phyloP scores from a whole-genome alignment of 2,797 vertebrate species.

The Acanthis flammea region DNA sequence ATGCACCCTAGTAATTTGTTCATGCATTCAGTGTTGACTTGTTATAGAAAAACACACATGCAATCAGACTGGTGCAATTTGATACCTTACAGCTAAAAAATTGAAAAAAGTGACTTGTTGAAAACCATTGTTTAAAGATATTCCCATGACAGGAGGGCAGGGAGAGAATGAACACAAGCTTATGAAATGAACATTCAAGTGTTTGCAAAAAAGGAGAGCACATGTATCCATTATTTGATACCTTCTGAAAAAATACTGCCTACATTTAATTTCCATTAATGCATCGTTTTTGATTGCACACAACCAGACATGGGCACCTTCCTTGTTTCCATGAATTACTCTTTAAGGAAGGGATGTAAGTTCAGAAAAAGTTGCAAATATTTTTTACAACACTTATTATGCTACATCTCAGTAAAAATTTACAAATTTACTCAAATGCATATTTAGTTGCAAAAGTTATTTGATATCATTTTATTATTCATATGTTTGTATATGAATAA shows the following conservation, averaged over 20 bases:
- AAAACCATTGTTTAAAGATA: slow-evolving; percentile 55
- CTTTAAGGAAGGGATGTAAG: not conserved
- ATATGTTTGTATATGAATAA: not conserved
- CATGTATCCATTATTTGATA: not conserved
- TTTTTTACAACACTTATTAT: not conserved
- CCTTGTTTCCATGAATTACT: not conserved
- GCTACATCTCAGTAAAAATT: not conserved
- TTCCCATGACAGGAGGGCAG: slow-evolving; percentile 26
- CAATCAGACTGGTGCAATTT: slow-evolving; percentile 9
- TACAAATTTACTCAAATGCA: not conserved
- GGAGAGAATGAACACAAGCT: not conserved
- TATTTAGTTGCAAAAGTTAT: not conserved
- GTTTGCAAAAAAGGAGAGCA: not conserved
- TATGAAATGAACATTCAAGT: not conserved
- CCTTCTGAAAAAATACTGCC: not conserved
- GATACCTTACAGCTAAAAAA: slow-evolving; percentile 45
- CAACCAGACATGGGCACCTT: not conserved
- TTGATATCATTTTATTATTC: not conserved
- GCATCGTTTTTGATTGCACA: not conserved
- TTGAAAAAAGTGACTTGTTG: not conserved
- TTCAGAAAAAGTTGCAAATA: not conserved
- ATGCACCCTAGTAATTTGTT: not conserved
- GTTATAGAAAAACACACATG: slow-evolving; percentile 34
- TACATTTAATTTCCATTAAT: not conserved
- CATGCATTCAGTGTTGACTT: slow-evolving; percentile 1